Conservation (phyloP, 2,888 invertebrate species). For the Amaurobius ferox region DNA sequence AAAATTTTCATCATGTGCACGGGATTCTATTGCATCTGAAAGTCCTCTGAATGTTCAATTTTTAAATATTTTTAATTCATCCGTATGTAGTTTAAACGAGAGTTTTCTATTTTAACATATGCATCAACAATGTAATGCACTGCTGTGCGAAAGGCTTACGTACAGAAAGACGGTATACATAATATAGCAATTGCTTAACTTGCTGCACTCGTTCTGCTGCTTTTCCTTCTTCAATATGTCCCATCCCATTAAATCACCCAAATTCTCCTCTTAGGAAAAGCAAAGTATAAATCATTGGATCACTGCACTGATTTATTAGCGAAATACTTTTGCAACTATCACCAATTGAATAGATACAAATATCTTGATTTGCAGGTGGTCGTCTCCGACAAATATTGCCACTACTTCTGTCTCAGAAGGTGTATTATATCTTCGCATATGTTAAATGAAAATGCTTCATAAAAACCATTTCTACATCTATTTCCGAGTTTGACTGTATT, state of each 20-base stretch:
- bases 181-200: conserved; percentile 25
- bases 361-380: conserved; percentile 73
- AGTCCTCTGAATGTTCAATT: conserved; percentile 75
- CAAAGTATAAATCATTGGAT: conserved; percentile 74
- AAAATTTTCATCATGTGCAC: conserved; percentile 3
- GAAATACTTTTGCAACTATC: conserved; percentile 29
- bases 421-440: conserved; percentile 21
- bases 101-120: conserved; percentile 75
- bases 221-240: background rate
- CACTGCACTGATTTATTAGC: conserved; percentile 70
- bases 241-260: conserved; percentile 57
- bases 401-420: conserved; percentile 35
- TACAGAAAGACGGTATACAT: conserved; percentile 5
- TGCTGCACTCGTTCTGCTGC: background rate
- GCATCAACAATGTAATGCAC: conserved; percentile 75
- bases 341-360: conserved; percentile 52
- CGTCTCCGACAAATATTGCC: conserved; percentile 56
- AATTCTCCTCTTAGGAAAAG: conserved; percentile 74
- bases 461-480: conserved; percentile 12
- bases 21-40: conserved; percentile 61
- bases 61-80: conserved; percentile 75
- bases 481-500: background rate
- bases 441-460: conserved; percentile 8
- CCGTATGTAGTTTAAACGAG: conserved; percentile 74
- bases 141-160: conserved; percentile 22